Evolutionary conservation across 1,140 invertebrate genomes (phyloP).

Genomic region (Melitaea cinxia): DNA sequence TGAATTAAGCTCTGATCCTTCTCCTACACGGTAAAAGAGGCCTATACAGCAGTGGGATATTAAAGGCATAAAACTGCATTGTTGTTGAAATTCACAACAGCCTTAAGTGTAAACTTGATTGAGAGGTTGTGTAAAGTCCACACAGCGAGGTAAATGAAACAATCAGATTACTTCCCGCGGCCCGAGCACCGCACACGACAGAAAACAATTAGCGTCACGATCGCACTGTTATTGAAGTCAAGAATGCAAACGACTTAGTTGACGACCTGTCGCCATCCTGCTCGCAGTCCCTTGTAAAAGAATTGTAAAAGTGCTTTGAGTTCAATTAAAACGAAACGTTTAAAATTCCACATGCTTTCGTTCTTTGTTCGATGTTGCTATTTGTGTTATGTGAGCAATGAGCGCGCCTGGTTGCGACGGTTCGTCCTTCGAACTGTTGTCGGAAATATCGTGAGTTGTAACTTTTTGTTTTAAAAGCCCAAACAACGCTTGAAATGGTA

Average conservation of each 20-base stretch:
- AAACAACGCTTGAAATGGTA: too few species aligned
- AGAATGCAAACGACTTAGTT: slow-evolving; percentile 21
- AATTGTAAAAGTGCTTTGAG: neutral
- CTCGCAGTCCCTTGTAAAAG: neutral
- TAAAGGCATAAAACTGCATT: too few species aligned
- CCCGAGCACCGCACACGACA: slow-evolving; percentile 4
- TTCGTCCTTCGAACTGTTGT: too few species aligned
- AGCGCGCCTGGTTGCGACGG: neutral
- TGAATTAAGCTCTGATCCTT: too few species aligned
- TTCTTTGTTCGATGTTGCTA: slow-evolving; percentile 2
- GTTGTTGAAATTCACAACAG: too few species aligned
- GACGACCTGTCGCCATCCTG: slow-evolving; percentile 7
- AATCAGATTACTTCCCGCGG: neutral
- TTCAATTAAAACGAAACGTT: neutral
- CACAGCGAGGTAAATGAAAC: neutral
- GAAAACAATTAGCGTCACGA: slow-evolving; percentile 13
- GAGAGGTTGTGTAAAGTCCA: too few species aligned
- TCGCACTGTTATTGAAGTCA: slow-evolving; percentile 19
- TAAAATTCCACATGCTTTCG: slow-evolving; percentile 2
- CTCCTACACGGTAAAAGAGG: too few species aligned
- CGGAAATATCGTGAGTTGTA: too few species aligned
- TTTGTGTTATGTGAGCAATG: neutral
- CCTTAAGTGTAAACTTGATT: too few species aligned
- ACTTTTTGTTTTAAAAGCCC: too few species aligned
- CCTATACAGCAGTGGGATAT: too few species aligned